Conservation (phyloP, 2,797 vertebrate genomes). For the Cichlasoma orientale region DNA sequence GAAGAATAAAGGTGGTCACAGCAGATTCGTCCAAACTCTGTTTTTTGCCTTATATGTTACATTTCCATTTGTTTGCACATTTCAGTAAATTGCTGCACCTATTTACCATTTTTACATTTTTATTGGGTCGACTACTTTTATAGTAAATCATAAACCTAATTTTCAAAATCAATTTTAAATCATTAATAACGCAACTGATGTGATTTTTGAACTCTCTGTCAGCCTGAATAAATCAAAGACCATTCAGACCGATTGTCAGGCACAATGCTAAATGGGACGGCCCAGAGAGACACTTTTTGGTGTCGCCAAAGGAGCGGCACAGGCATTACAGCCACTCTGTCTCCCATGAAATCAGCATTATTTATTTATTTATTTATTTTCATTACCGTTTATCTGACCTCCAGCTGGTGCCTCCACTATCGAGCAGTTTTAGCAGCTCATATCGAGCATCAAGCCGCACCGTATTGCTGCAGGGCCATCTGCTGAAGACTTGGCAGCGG, state of each 20-base stretch:
- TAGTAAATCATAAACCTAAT: not conserved
- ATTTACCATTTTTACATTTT: not conserved
- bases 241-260: not conserved
- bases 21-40: not conserved
- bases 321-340: not conserved
- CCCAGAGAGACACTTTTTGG: not conserved
- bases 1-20: not conserved
- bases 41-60: not conserved
- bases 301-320: not conserved
- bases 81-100: fast-evolving
- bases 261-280: not conserved
- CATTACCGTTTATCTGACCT: conserved; percentile 31
- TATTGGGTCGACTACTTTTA: not conserved
- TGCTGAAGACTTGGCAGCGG: conserved; percentile 61
- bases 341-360: conserved; percentile 27
- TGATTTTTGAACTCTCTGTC: not conserved
- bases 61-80: not conserved
- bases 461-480: conserved; percentile 55
- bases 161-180: not conserved
- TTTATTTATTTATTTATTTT: not conserved
- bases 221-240: not conserved
- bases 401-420: conserved; percentile 59
- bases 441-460: conserved; percentile 32
- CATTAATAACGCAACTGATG: not conserved
- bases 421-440: conserved; percentile 46